Conservation (phyloP, 2,797 vertebrate species). For the Artibeus jamaicensis region DNA sequence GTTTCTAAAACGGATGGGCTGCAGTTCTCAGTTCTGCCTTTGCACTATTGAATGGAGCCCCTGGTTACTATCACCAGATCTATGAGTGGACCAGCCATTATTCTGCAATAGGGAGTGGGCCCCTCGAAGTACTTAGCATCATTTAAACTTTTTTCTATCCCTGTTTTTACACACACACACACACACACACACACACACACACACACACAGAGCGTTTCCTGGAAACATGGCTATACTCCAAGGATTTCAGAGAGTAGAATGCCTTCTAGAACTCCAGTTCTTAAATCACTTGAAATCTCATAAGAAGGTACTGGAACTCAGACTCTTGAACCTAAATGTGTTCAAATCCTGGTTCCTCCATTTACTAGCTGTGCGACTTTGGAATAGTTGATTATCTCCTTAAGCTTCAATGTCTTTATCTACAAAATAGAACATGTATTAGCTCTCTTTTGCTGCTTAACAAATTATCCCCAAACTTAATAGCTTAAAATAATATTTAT, state of each 20-base stretch:
- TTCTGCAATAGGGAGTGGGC: constrained; percentile 64
- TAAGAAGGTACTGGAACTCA: constrained; percentile 34
- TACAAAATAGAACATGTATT: neutral
- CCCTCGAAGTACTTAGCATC: constrained; percentile 11
- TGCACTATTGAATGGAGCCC: constrained; percentile 72
- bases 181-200: no score
- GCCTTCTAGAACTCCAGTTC: constrained; percentile 43
- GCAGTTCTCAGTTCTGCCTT: constrained; percentile 62
- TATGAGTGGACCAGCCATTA: constrained; percentile 70
- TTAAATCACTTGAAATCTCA: constrained; percentile 4
- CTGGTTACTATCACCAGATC: constrained; percentile 72
- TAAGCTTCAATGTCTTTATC: neutral
- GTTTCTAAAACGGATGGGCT: constrained; percentile 62
- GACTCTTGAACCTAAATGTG: constrained; percentile 8
- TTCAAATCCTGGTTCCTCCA: neutral
- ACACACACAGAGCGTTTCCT: constrained; percentile 56
- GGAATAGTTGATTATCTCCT: neutral
- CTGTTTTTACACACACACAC: neutral
- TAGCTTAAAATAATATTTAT: neutral
- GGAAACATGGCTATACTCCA: constrained; percentile 73
- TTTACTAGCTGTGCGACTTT: neutral
- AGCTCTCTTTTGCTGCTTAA: neutral
- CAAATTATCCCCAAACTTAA: neutral
- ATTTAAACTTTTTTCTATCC: constrained; percentile 63
- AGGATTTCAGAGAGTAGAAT: constrained; percentile 54